Percentiles rank a stretch among this genome's conserved stretches.
phyloP scores from a whole-genome alignment of 53 echinoderm and acorn worm genomes.

The Echinarachnius parma region DNA sequence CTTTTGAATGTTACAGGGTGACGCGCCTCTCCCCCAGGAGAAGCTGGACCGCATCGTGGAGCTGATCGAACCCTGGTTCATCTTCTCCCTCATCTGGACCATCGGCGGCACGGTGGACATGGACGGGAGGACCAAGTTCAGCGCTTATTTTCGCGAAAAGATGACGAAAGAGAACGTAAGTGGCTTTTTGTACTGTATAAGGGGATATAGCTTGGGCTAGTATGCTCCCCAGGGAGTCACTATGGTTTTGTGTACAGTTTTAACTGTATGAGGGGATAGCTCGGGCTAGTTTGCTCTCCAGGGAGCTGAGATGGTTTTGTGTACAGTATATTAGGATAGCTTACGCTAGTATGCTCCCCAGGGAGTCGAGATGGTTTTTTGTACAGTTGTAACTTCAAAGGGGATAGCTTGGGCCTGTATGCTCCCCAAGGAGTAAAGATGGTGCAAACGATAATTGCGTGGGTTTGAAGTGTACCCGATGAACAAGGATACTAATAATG shows the following conservation, averaged over 20 bases:
- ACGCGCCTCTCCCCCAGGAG: constrained; percentile 79
- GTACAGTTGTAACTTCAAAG: too few relatives aligned
- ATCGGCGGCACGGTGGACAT: constrained; percentile 78
- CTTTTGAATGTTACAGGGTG: constrained; percentile 56
- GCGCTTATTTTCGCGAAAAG: constrained; percentile 73
- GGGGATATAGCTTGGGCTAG: too few relatives aligned
- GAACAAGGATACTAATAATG: background rate
- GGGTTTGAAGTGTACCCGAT: background rate
- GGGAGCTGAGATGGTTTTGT: too few relatives aligned
- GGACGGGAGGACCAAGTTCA: constrained; percentile 81
- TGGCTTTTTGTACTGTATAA: too few relatives aligned
- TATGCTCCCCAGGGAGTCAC: too few relatives aligned
- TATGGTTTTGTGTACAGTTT: too few relatives aligned
- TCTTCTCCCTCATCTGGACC: constrained; percentile 90
- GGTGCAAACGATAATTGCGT: background rate
- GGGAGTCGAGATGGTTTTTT: too few relatives aligned
- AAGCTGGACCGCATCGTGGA: constrained; percentile 80
- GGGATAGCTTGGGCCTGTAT: too few relatives aligned
- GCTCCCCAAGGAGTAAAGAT: background rate
- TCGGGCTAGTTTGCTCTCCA: too few relatives aligned
- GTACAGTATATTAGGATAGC: too few relatives aligned
- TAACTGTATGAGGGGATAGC: too few relatives aligned
- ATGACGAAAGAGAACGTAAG: constrained; percentile 86
- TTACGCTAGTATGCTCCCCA: too few relatives aligned
- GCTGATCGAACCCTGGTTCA: constrained; percentile 96